A percentile compares a stretch with the other conserved stretches of the same genome.
These are phyloP conservation scores for Cephalopachus bancanus DNA, from an alignment of 2,797 vertebrate species.

Conservation along the genomic window DNA sequence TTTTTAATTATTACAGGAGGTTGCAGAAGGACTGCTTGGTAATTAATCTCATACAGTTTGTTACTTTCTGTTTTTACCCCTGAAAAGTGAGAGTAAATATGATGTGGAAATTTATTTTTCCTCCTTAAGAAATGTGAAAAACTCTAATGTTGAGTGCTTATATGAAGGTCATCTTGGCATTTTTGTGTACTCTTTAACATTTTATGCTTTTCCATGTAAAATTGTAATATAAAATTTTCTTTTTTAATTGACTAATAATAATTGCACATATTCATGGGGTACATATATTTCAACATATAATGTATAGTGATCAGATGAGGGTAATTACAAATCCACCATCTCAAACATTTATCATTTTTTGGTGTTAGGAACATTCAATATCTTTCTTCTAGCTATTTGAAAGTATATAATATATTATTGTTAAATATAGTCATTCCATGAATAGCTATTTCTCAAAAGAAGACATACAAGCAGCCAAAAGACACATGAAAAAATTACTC, in stretches of 20 bases:
- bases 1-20: conserved; percentile 71
- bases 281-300: neutral
- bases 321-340: neutral
- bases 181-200: conserved; percentile 81
- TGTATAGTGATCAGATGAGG: rapidly evolving
- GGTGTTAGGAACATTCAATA: neutral
- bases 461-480: too few species aligned
- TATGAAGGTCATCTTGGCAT: conserved; percentile 80
- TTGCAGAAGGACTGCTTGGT: conserved; percentile 68
- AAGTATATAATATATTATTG: neutral
- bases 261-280: neutral
- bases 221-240: conserved; percentile 50
- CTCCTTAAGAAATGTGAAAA: conserved; percentile 5
- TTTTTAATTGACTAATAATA: neutral
- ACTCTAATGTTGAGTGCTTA: conserved; percentile 78
- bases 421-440: too few species aligned
- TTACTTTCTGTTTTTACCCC: conserved; percentile 66
- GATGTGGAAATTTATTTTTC: conserved; percentile 64
- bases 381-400: neutral
- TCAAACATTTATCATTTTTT: neutral
- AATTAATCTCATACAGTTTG: conserved; percentile 63
- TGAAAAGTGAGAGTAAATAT: conserved; percentile 75
- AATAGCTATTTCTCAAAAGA: too few species aligned
- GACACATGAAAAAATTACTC: too few species aligned
- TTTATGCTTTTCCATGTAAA: conserved; percentile 78